Evolutionary conservation across 30 jellyfish, hydroid and myxozoan species (phyloP).

Genomic region (Aurelia coerulea): DNA sequence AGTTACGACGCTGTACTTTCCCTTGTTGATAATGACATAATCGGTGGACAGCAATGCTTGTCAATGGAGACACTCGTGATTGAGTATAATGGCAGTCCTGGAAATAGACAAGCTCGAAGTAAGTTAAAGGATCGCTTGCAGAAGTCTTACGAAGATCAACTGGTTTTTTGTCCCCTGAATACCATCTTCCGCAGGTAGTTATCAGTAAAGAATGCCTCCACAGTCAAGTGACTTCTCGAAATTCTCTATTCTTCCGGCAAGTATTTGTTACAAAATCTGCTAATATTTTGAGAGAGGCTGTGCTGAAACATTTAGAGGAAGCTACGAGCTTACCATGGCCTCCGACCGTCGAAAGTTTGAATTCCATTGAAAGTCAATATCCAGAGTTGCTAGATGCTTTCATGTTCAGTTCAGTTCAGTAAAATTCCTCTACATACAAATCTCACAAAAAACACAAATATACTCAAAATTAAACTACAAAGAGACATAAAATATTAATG

Average conservation of each 20-base stretch:
- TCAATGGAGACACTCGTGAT: constrained; percentile 58
- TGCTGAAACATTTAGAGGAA: constrained; percentile 3
- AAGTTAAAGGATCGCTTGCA: constrained; percentile 43
- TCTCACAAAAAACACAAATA: too few relatives aligned
- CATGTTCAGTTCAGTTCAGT: not conserved
- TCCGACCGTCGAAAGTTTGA: constrained; percentile 47
- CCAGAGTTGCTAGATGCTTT: constrained; percentile 15
- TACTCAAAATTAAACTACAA: too few relatives aligned
- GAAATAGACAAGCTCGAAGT: constrained; percentile 19
- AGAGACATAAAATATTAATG: too few relatives aligned
- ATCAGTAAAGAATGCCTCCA: constrained; percentile 54
- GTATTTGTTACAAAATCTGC: not conserved
- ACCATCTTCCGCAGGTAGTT: constrained; percentile 29
- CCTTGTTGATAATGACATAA: constrained; percentile 22
- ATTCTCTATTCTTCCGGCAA: not conserved
- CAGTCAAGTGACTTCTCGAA: constrained; percentile 7
- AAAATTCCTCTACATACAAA: too few relatives aligned
- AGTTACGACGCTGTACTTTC: constrained; percentile 41
- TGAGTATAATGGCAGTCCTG: constrained; percentile 19
- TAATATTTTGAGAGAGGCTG: constrained; percentile 10
- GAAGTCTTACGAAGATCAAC: constrained; percentile 25
- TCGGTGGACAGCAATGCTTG: constrained; percentile 64
- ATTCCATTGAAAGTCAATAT: constrained; percentile 7
- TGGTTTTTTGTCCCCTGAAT: constrained; percentile 19
- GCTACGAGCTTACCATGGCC: constrained; percentile 57